Conservation (phyloP, 1,140 invertebrate genomes). For the Drosophila takahashii region DNA sequence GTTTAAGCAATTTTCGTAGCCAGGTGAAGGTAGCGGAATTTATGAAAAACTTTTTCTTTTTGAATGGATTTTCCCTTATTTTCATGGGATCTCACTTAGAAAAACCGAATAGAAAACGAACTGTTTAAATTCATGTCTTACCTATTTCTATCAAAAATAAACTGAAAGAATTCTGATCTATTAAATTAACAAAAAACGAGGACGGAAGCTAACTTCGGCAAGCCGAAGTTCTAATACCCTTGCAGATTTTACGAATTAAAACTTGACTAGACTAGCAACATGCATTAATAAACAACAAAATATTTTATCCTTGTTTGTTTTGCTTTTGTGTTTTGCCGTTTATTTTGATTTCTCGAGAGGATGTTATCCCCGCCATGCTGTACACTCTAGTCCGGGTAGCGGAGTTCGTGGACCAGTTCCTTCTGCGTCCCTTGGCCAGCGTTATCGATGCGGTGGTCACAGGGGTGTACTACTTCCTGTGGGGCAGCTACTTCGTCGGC, state of each 20-base stretch:
- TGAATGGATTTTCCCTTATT: constrained; percentile 2
- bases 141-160: no score
- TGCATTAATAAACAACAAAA: no score
- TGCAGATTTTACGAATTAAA: no score
- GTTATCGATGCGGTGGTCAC: constrained; percentile 29
- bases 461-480: constrained; percentile 54
- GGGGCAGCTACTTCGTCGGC: constrained; percentile 49
- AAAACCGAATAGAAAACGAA: neutral
- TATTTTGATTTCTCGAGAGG: constrained; percentile 2
- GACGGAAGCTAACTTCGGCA: no score
- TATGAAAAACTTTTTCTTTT: constrained; percentile 70
- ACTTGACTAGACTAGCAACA: no score
- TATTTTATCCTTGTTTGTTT: constrained; percentile 45
- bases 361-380: constrained; percentile 34
- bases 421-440: constrained; percentile 38
- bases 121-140: no score
- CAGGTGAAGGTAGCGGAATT: constrained; percentile 58
- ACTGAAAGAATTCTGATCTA: no score
- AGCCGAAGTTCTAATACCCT: no score
- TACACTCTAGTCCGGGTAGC: constrained; percentile 15
- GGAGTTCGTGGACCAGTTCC: constrained; percentile 21
- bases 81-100: neutral
- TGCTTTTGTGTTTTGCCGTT: constrained; percentile 36
- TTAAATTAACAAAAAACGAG: no score
- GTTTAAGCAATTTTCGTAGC: constrained; percentile 79